Evolutionary conservation across 2,797 vertebrate genomes (phyloP), one percentile per base, ranked within the genome.

Genomic region (Gallinago solitaria): DNA sequence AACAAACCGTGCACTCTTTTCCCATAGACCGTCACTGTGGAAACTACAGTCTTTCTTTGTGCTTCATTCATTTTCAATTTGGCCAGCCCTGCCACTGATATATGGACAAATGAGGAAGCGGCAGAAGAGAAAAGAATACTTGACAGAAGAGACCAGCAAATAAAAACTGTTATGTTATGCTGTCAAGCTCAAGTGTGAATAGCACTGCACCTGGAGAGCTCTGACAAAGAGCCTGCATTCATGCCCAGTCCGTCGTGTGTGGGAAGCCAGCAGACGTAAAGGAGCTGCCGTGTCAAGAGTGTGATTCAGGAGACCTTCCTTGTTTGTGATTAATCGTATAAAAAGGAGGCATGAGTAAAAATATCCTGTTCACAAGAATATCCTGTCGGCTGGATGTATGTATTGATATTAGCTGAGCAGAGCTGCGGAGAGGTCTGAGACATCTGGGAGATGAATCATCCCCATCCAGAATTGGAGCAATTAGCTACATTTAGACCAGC

Each of bases 371-470:
- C 93, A 95, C 96, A 93, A 74, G 87, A 92, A 74, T 83, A 54
- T 95, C 96, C 97, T 96, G 96, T 96, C 78, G 87, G 78, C 95
- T 96, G 94, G 83, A 59, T 88, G 79, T 75, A 63, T 93, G 83
- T 90, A 30, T 59, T 97, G 97, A 90, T 97, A 97, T 97, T 96
- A 80, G 93, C 95, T 69, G 82, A 91, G 86, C 64, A 43, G 64
- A 70, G 95, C 94, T 96, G 97, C 48, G 18, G 97, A 98, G 97
- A 98, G 96, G 91, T 86, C 89, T 0, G 94, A 95, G 98, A 97
- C 97, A 98, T 98, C 98, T 98, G 98, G 97, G 97, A 96, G 96
- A 98, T 98, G 97, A 98, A 98, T 98, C 98, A 98, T 94, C 65
- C 96, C 87, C 92, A 64, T 79, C 83, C 96, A 97, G 97, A 98